A percentile compares a stretch with the other conserved stretches of the same genome.
phyloP scores from a whole-genome alignment of 2,113 vertebrate genomes.

The Jaculus jaculus region DNA sequence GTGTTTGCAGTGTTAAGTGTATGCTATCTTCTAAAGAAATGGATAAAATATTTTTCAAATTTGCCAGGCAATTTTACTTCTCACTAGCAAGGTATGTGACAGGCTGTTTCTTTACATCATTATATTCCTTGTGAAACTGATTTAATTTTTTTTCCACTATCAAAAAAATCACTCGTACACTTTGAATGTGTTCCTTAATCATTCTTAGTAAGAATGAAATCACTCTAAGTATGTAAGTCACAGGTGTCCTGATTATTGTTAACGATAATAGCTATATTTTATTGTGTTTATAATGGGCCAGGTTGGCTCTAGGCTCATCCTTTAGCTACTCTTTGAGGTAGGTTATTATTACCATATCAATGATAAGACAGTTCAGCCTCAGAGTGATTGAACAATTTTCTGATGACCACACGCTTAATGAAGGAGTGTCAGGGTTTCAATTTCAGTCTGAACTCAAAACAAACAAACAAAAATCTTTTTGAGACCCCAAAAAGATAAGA shows the following conservation, averaged over 20 bases:
- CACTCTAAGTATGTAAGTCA: neutral
- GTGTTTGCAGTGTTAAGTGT: neutral
- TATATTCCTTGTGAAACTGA: neutral
- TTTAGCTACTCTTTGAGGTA: neutral
- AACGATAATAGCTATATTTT: neutral
- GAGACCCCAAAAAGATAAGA: neutral
- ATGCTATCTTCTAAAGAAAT: neutral
- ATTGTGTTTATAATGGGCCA: neutral
- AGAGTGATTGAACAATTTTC: slow-evolving; percentile 20
- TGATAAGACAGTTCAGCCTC: neutral
- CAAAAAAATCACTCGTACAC: neutral
- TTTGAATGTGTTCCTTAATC: neutral
- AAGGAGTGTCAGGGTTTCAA: neutral
- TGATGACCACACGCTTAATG: neutral
- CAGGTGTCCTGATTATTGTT: slow-evolving; percentile 24
- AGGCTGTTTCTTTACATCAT: neutral
- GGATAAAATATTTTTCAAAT: neutral
- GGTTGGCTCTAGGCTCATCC: slow-evolving; percentile 1
- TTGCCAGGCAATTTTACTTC: neutral
- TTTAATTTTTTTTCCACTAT: neutral
- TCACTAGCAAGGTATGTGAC: neutral
- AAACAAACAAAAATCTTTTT: neutral
- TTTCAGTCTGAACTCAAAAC: slow-evolving; percentile 26
- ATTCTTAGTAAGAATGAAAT: neutral
- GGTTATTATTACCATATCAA: neutral